Conservation (phyloP, 2,113 vertebrate genomes). For the Rhea pennata region DNA sequence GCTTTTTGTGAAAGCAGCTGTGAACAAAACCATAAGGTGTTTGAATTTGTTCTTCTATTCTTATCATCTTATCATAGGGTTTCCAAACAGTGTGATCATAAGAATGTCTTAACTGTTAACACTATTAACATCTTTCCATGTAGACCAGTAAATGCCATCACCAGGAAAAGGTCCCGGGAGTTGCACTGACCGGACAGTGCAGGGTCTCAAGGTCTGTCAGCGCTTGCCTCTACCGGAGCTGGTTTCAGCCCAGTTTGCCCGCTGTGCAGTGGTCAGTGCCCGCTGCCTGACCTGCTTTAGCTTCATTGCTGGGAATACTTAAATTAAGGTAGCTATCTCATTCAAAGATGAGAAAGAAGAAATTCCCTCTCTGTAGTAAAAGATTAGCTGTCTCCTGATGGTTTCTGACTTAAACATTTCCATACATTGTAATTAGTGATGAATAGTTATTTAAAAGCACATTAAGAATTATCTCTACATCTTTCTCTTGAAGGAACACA, state of each 20-base stretch:
- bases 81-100: background rate
- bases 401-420: background rate
- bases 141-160: background rate
- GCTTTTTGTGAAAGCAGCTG: background rate
- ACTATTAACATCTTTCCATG: background rate
- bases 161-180: background rate
- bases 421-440: background rate
- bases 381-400: background rate
- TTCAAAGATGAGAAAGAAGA: background rate
- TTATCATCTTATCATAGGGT: background rate
- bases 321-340: background rate
- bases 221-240: background rate
- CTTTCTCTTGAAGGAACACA: background rate
- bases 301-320: background rate
- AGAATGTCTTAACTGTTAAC: background rate
- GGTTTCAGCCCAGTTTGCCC: background rate
- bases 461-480: background rate
- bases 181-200: background rate
- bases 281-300: background rate
- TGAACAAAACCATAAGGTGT: background rate
- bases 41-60: background rate
- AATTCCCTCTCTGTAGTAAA: background rate
- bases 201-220: background rate
- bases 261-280: background rate
- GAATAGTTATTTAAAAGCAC: background rate